phyloP scores from a whole-genome alignment of 2,797 vertebrate species.

The Mormyrops attenuatus region DNA sequence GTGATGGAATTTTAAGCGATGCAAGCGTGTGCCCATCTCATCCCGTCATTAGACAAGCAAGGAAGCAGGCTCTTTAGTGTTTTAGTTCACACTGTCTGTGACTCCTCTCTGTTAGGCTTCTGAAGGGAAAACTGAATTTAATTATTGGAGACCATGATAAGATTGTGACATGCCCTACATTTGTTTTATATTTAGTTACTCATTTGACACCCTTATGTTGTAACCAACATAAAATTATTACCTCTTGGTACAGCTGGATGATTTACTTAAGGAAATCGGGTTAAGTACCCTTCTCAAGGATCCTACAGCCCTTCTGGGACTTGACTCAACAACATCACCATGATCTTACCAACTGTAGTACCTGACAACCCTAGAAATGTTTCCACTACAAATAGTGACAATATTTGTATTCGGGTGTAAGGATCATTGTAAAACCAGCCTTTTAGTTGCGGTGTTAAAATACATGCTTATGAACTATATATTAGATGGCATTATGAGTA shows the following conservation, averaged over 20 bases:
- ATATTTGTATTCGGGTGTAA: neutral
- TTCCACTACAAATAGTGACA: neutral
- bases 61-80: constrained; percentile 11
- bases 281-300: neutral
- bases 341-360: neutral
- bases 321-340: neutral
- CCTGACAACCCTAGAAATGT: neutral
- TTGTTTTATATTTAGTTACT: neutral
- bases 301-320: neutral
- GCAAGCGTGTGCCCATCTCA: neutral
- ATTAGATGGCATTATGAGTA: neutral
- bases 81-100: constrained; percentile 10
- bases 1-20: constrained; percentile 9
- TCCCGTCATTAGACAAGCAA: neutral
- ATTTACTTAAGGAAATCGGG: neutral
- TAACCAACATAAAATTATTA: neutral
- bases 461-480: neutral
- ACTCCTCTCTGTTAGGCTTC: neutral
- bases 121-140: neutral
- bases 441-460: neutral
- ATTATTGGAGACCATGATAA: neutral
- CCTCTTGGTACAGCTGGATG: neutral
- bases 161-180: neutral
- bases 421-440: neutral
- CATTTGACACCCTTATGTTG: neutral